These are phyloP conservation scores for Pterophyllum scalare DNA, from an alignment of 2,113 vertebrate species.

Conservation along the genomic window DNA sequence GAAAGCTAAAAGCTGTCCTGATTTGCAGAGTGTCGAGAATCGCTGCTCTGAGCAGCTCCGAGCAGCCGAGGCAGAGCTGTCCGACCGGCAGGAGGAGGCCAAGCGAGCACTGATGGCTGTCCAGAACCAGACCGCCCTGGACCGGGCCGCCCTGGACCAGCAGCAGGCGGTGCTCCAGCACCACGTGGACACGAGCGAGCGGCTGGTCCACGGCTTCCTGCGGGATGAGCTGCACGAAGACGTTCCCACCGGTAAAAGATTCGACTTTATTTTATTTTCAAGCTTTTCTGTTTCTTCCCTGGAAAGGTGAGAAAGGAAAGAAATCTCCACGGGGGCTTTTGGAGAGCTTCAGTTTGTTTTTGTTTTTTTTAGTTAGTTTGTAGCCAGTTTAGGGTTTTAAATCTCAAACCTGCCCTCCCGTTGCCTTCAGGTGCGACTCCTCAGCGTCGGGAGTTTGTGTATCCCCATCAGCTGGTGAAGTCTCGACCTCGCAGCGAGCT, in stretches of 20 bases:
- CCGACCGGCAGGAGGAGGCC: constrained; percentile 56
- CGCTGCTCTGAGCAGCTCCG: constrained; percentile 65
- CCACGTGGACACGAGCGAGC: constrained; percentile 69
- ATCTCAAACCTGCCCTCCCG: neutral
- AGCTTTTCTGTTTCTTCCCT: neutral
- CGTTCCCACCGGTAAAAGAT: constrained; percentile 87
- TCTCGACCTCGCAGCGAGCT: constrained; percentile 82
- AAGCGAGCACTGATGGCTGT: constrained; percentile 52
- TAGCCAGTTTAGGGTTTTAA: too few relatives aligned
- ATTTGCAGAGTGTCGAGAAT: constrained; percentile 75
- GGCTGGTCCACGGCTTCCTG: constrained; percentile 84
- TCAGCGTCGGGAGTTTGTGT: constrained; percentile 87
- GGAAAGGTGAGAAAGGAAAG: too few relatives aligned
- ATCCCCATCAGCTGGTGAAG: constrained; percentile 83
- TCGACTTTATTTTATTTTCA: neutral
- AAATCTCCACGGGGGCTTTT: neutral
- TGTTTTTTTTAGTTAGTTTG: neutral
- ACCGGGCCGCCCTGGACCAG: constrained; percentile 70
- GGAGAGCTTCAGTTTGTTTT: too few relatives aligned
- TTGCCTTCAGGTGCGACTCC: constrained; percentile 86
- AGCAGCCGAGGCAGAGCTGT: constrained; percentile 60
- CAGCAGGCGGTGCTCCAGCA: constrained; percentile 76
- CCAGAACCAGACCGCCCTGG: constrained; percentile 67
- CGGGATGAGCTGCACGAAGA: constrained; percentile 87
- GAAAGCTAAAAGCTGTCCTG: neutral